Conservation (phyloP, 2,797 vertebrate species). For the Gallinago solitaria region DNA sequence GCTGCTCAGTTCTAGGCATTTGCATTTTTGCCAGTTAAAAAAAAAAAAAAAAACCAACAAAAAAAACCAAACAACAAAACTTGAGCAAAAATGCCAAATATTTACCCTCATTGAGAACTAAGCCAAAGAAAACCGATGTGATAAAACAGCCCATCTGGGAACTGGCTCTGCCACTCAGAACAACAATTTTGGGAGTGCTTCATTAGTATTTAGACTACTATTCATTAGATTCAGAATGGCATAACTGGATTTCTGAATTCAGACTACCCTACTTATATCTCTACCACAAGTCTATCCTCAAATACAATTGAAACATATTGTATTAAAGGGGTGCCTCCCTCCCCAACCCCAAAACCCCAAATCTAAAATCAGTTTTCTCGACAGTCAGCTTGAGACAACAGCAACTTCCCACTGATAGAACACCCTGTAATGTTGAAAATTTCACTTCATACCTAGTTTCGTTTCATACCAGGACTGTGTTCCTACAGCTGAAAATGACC, state of each 20-base stretch:
- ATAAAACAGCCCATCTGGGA: background rate
- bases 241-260: background rate
- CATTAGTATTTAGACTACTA: background rate
- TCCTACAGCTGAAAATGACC: background rate
- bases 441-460: background rate
- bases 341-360: too few species aligned
- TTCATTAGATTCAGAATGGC: background rate
- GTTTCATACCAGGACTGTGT: background rate
- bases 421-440: background rate
- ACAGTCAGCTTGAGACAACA: background rate
- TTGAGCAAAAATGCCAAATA: background rate
- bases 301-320: background rate
- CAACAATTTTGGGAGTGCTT: background rate
- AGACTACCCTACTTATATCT: background rate
- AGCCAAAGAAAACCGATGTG: background rate
- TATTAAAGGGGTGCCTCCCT: background rate
- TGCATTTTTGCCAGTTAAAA: background rate
- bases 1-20: slow-evolving; percentile 1
- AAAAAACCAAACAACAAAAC: background rate
- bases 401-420: background rate
- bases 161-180: background rate
- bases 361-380: background rate
- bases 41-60: too few species aligned
- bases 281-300: background rate
- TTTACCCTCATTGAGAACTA: background rate